Percentiles rank a stretch among this genome's conserved stretches.
Conservation (phyloP, 2,113 vertebrate genomes). For the Phalacrocorax carbo region DNA sequence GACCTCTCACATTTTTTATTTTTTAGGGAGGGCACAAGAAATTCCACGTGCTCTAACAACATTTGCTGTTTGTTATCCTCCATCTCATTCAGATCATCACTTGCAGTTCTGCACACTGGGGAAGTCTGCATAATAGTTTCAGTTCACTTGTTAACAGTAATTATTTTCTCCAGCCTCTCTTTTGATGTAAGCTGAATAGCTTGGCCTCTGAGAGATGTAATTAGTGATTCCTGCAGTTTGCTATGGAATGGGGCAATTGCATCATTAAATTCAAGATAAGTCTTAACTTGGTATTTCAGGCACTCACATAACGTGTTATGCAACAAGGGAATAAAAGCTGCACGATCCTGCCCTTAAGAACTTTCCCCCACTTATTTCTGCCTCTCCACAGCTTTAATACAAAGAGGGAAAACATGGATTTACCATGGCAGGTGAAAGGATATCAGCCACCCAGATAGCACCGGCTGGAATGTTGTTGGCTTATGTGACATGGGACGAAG, state of each 20-base stretch:
- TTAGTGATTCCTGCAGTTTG: slow-evolving; percentile 44
- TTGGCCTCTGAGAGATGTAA: slow-evolving; percentile 32
- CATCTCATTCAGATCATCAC: not conserved
- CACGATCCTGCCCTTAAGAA: not conserved
- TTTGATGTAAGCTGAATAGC: slow-evolving; percentile 37
- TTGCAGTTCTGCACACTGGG: slow-evolving; percentile 15
- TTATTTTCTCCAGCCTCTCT: slow-evolving; percentile 38
- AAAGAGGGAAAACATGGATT: not conserved
- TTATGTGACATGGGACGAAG: not conserved
- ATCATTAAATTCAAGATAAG: slow-evolving; percentile 17
- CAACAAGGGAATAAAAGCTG: not conserved
- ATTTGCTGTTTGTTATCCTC: not conserved
- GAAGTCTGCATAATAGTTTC: slow-evolving; percentile 49
- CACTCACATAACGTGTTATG: not conserved
- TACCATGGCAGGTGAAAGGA: not conserved
- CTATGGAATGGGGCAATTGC: not conserved
- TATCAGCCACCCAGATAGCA: not conserved
- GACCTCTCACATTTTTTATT: not conserved
- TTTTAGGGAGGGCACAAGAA: not conserved
- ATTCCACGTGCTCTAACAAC: not conserved
- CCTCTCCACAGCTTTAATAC: not conserved
- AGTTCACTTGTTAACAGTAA: slow-evolving; percentile 56
- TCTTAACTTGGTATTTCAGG: not conserved
- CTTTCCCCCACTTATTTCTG: slow-evolving; percentile 9
- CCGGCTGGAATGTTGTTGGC: not conserved